Evolutionary conservation across 2,797 vertebrate genomes (phyloP).

Genomic region (Tinamus major): DNA sequence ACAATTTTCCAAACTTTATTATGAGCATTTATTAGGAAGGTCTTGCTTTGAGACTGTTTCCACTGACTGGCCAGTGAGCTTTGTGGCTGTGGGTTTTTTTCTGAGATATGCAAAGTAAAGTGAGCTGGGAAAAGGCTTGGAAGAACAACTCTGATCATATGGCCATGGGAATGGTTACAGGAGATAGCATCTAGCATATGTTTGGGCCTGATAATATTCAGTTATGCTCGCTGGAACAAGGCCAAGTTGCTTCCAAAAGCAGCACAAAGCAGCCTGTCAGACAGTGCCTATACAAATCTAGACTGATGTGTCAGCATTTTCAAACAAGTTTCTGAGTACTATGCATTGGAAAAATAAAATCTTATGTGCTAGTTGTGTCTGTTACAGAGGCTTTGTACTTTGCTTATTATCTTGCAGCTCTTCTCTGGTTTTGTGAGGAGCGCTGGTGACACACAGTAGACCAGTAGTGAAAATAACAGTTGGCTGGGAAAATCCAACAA

Average conservation of each 20-base stretch:
- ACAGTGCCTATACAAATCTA: background rate
- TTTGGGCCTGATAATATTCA: slow-evolving; percentile 2
- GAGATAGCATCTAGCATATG: slow-evolving; percentile 8
- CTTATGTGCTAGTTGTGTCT: background rate
- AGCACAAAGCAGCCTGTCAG: background rate
- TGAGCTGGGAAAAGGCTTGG: background rate
- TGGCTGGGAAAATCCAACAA: background rate
- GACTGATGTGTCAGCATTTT: background rate
- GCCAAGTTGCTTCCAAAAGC: slow-evolving; percentile 32
- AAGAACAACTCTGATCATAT: background rate
- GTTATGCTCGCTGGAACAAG: background rate
- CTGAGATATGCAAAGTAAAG: accelerated
- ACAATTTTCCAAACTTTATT: background rate
- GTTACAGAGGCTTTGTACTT: background rate
- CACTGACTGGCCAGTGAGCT: background rate
- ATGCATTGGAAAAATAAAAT: background rate
- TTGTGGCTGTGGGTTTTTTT: background rate
- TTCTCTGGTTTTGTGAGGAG: background rate
- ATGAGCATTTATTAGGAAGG: background rate
- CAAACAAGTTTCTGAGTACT: background rate
- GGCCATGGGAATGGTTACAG: background rate
- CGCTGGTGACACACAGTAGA: background rate
- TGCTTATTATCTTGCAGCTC: background rate
- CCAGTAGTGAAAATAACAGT: background rate
- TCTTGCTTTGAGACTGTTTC: background rate